Conservation (phyloP, 2,888 invertebrate genomes). For the Cataglyphis altisquamis region DNA sequence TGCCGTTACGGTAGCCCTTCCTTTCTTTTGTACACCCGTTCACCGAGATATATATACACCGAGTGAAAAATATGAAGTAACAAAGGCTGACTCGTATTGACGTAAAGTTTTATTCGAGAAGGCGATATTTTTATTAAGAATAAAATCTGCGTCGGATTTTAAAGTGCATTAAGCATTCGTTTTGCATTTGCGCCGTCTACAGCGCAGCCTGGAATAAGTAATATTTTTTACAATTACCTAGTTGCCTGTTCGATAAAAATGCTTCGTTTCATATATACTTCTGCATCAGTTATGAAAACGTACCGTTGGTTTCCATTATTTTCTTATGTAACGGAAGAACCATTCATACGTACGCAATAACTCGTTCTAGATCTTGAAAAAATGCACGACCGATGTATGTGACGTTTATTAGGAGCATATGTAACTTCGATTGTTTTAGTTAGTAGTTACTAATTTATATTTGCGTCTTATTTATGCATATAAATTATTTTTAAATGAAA, state of each 20-base stretch:
- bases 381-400: conserved; percentile 15
- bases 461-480: background rate
- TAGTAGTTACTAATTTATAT: background rate
- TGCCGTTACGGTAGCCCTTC: conserved; percentile 1
- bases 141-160: conserved; percentile 54
- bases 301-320: conserved; percentile 16
- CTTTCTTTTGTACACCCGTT: conserved; percentile 13
- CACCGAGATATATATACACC: conserved; percentile 22
- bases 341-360: conserved; percentile 25
- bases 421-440: background rate
- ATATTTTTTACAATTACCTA: conserved; percentile 49
- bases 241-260: conserved; percentile 29
- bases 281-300: conserved; percentile 3
- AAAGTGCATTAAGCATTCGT: conserved; percentile 36
- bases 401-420: conserved; percentile 34
- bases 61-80: conserved; percentile 46
- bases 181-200: background rate
- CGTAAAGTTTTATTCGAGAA: conserved; percentile 33
- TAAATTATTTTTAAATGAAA: background rate
- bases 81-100: background rate
- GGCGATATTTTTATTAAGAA: conserved; percentile 53
- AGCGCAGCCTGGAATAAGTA: conserved; percentile 18
- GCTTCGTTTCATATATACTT: background rate
- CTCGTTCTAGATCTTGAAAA: conserved; percentile 27
- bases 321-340: conserved; percentile 23